A percentile compares a stretch with the other conserved stretches of the same genome.
Evolutionary conservation across 2,113 vertebrate genomes (phyloP).

Genomic region (Craseonycteris thonglongyai): DNA sequence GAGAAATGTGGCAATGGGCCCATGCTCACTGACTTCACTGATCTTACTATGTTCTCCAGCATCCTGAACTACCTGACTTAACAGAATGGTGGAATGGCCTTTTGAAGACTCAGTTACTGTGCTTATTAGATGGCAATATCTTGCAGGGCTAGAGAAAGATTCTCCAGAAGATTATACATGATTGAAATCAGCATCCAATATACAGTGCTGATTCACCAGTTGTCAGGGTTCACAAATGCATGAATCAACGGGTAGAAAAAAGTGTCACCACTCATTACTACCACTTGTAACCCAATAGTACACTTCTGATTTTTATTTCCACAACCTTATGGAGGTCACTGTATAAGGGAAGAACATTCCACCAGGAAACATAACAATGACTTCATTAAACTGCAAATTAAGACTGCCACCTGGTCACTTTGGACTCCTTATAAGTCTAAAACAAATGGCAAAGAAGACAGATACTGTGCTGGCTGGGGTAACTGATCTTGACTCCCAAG

Average conservation of each 20-base stretch:
- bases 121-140: not conserved
- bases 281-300: not conserved
- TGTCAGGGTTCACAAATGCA: not conserved
- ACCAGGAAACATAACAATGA: not conserved
- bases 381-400: not conserved
- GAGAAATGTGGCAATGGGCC: not conserved
- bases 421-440: not conserved
- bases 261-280: not conserved
- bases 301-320: not conserved
- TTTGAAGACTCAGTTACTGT: not conserved
- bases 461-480: not conserved
- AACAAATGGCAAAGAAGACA: not conserved
- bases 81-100: not conserved
- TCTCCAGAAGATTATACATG: not conserved
- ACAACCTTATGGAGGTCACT: not conserved
- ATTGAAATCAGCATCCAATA: not conserved
- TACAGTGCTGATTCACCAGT: not conserved
- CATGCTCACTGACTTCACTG: not conserved
- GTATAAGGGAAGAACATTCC: not conserved
- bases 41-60: not conserved
- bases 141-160: not conserved
- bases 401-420: not conserved
- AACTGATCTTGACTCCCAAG: not conserved
- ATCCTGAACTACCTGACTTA: not conserved
- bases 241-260: not conserved